Conservation (phyloP, 2,113 vertebrate genomes). For the Neodontobutis hainanensis region DNA sequence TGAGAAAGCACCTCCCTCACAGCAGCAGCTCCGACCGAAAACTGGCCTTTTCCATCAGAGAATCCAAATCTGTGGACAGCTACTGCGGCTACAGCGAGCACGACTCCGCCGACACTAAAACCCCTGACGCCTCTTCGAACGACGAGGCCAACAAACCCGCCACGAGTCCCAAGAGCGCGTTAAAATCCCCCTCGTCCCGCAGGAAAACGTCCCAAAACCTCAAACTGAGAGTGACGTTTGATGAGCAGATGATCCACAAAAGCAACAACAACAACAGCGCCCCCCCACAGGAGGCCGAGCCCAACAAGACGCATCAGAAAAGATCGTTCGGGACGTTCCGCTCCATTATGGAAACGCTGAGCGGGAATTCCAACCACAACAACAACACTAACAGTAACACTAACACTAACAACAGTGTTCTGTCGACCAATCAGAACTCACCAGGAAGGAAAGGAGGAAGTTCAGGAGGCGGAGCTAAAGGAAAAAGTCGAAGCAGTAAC, state of each 20-base stretch:
- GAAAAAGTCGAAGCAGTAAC: constrained; percentile 86
- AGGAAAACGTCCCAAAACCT: constrained; percentile 92
- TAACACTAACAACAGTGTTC: constrained; percentile 34
- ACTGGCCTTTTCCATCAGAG: constrained; percentile 84
- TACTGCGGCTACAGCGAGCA: constrained; percentile 79
- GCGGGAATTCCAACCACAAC: constrained; percentile 94
- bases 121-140: constrained; percentile 64
- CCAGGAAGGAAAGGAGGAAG: constrained; percentile 83
- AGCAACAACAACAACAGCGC: constrained; percentile 85
- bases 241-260: constrained; percentile 89
- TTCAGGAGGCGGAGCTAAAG: constrained; percentile 78
- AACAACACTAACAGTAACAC: constrained; percentile 69
- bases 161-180: constrained; percentile 96
- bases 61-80: constrained; percentile 84
- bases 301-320: constrained; percentile 67
- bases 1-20: constrained; percentile 81
- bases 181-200: constrained; percentile 96
- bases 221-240: constrained; percentile 96
- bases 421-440: constrained; percentile 76
- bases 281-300: constrained; percentile 75
- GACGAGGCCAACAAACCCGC: constrained; percentile 79
- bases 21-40: constrained; percentile 59
- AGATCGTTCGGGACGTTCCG: constrained; percentile 91
- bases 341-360: constrained; percentile 95
- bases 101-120: constrained; percentile 78